Conservation (phyloP, 2,797 vertebrate genomes). For the Anguilla megastoma region DNA sequence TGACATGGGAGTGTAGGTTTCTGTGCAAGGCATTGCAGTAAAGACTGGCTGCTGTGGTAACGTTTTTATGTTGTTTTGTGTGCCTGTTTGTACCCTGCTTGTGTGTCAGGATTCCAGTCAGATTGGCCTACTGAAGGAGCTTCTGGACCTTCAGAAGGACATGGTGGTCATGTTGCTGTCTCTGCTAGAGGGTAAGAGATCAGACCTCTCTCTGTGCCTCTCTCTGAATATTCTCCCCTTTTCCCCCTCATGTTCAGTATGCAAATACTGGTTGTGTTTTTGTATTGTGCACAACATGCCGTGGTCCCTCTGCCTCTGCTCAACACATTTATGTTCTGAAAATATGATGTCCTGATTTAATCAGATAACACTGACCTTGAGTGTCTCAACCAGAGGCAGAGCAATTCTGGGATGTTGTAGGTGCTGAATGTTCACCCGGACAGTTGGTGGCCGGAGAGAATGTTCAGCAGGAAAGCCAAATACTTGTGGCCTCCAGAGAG, state of each 20-base stretch:
- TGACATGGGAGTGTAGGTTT: background rate
- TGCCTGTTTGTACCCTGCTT: conserved; percentile 19
- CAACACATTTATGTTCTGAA: no score
- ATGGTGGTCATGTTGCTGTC: conserved; percentile 98
- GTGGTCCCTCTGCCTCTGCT: background rate
- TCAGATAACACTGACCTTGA: background rate
- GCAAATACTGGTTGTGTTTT: no score
- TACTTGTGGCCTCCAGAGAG: background rate
- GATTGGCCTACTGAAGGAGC: conserved; percentile 89
- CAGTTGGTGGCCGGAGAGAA: background rate
- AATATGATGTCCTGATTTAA: background rate
- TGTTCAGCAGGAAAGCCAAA: background rate
- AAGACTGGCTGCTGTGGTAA: background rate
- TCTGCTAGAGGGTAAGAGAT: conserved; percentile 82
- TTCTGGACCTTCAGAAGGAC: conserved; percentile 93
- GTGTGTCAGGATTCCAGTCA: conserved; percentile 88
- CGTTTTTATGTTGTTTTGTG: conserved; percentile 30
- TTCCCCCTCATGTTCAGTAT: background rate
- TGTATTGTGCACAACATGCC: background rate
- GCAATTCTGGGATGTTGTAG: background rate
- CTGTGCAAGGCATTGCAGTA: background rate
- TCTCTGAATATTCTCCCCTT: background rate
- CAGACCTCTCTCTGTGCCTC: background rate
- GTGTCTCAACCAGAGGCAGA: background rate
- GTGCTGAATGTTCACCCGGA: background rate